phyloP scores from a whole-genome alignment of 2,797 vertebrate species.

The Darevskia mixta region DNA sequence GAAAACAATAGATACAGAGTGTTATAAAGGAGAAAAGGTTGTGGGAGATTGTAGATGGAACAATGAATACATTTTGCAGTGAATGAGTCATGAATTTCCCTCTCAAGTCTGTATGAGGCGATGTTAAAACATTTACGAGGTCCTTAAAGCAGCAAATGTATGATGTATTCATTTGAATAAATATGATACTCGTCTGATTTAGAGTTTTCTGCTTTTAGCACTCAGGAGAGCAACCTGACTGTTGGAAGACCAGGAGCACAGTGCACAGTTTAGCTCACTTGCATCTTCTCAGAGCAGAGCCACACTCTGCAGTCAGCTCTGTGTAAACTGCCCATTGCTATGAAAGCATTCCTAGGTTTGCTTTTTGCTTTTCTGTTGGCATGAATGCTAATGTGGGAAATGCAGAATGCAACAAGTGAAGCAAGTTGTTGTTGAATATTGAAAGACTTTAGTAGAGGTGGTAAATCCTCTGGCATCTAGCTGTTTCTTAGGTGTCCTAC shows the following conservation, averaged over 20 bases:
- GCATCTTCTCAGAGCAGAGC: conserved; percentile 24
- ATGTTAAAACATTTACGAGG: conserved; percentile 1
- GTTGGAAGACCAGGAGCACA: not conserved
- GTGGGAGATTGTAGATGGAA: not conserved
- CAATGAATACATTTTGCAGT: not conserved
- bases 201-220: conserved; percentile 47
- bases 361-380: not conserved
- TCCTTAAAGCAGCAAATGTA: not conserved
- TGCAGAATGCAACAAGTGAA: conserved; percentile 44
- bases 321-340: conserved; percentile 42
- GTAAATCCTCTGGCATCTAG: conserved; percentile 40
- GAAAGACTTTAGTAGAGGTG: conserved; percentile 37
- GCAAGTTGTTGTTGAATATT: conserved; percentile 46
- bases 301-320: conserved; percentile 41
- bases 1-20: not conserved
- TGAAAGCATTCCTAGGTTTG: conserved; percentile 43
- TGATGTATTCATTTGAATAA: conserved; percentile 15
- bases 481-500: conserved; percentile 33
- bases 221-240: conserved; percentile 34
- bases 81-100: not conserved
- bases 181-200: conserved; percentile 31
- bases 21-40: not conserved
- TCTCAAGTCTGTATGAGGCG: not conserved
- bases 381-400: conserved; percentile 34
- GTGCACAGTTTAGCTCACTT: conserved; percentile 7